phyloP scores from a whole-genome alignment of 2,797 vertebrate species.

The Galagoides demidoff region DNA sequence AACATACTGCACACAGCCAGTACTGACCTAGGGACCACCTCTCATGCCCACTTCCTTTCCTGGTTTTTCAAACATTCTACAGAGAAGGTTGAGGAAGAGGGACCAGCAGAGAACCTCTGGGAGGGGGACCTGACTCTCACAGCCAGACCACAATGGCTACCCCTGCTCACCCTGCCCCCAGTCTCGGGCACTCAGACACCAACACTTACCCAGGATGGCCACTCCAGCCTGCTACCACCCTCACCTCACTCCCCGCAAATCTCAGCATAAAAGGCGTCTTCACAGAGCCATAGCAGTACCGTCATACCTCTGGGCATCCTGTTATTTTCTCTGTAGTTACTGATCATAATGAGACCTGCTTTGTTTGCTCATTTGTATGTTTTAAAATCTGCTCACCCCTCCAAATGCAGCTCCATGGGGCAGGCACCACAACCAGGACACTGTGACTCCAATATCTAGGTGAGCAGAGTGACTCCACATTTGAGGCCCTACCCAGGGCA shows the following conservation, averaged over 20 bases:
- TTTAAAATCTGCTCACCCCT: background rate
- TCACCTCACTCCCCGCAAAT: background rate
- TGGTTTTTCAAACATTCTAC: slow-evolving; percentile 1
- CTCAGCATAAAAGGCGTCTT: background rate
- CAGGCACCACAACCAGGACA: background rate
- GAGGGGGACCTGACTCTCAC: background rate
- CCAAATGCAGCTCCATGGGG: background rate
- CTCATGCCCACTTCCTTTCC: background rate
- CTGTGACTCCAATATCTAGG: background rate
- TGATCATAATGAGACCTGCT: background rate
- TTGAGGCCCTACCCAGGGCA: background rate
- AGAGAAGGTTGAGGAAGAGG: background rate
- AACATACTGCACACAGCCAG: background rate
- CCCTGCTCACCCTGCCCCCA: background rate
- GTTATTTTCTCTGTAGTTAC: background rate
- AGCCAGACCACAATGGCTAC: background rate
- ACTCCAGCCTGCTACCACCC: background rate
- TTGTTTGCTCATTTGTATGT: background rate
- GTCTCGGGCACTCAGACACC: background rate
- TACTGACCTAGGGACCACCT: background rate
- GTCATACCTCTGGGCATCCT: background rate
- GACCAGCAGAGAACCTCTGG: background rate
- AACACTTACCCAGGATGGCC: background rate
- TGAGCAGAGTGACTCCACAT: background rate
- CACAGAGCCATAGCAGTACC: background rate